These are phyloP conservation scores for Contarinia nasturtii DNA, from an alignment of 1,140 invertebrate genomes.

Conservation along the genomic window DNA sequence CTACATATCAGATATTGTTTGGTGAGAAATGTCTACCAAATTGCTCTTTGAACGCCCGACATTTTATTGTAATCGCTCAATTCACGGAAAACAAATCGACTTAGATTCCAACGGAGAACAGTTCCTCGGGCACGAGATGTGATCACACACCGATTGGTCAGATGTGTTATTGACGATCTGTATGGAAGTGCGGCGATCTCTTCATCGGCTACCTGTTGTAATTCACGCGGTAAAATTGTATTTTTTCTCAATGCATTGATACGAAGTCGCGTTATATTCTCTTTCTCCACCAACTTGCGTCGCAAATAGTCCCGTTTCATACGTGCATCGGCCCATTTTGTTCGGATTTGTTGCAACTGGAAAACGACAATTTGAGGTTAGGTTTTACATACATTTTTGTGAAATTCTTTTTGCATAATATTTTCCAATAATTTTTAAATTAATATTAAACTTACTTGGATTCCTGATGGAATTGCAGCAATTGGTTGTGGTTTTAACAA, in stretches of 20 bases:
- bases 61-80: conserved; percentile 82
- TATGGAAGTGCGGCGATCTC: conserved; percentile 57
- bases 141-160: conserved; percentile 54
- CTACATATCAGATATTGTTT: background rate
- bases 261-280: conserved; percentile 48
- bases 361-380: conserved; percentile 3
- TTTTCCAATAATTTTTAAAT: too few relatives aligned
- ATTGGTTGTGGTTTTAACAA: too few relatives aligned
- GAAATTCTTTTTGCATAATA: background rate
- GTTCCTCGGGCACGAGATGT: conserved; percentile 55
- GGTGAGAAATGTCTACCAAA: conserved; percentile 36
- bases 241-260: conserved; percentile 62
- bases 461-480: background rate
- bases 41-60: conserved; percentile 67
- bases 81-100: conserved; percentile 71
- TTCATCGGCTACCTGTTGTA: conserved; percentile 50
- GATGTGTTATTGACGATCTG: conserved; percentile 41
- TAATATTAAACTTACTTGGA: background rate
- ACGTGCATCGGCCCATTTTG: conserved; percentile 50
- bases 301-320: conserved; percentile 71
- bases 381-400: background rate
- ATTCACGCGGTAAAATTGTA: conserved; percentile 57
- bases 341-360: conserved; percentile 43
- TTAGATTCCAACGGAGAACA: conserved; percentile 57
- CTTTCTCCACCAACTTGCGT: conserved; percentile 46